These are phyloP conservation scores for Hydroisotoma schaefferi DNA, from an alignment of 2,888 invertebrate species.

Conservation along the genomic window DNA sequence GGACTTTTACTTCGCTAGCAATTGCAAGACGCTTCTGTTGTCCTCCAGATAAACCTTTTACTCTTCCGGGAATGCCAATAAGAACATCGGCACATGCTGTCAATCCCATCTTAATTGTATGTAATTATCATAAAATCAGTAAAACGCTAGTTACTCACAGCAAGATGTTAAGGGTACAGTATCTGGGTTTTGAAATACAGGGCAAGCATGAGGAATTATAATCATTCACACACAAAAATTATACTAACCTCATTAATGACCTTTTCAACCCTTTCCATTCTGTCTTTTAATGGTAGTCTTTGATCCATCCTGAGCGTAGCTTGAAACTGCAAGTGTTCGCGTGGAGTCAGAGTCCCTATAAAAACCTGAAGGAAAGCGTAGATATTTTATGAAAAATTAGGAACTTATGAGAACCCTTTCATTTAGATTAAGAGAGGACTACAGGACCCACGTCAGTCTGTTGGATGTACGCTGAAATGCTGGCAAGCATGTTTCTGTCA, in stretches of 20 bases:
- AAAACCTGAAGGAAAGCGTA: conserved; percentile 60
- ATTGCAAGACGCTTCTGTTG: conserved; percentile 94
- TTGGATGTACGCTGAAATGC: conserved; percentile 84
- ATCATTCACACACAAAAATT: too few relatives aligned
- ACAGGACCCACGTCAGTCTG: conserved; percentile 67
- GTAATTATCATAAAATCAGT: conserved; percentile 2
- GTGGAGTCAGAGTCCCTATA: conserved; percentile 82
- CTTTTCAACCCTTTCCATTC: conserved; percentile 76
- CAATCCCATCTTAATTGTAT: conserved; percentile 65
- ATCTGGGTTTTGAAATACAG: too few relatives aligned
- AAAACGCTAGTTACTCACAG: too few relatives aligned
- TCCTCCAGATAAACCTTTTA: conserved; percentile 92
- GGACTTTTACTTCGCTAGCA: conserved; percentile 72
- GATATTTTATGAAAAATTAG: too few relatives aligned
- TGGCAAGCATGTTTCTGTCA: conserved; percentile 63
- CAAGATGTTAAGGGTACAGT: too few relatives aligned
- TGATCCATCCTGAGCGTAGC: conserved; percentile 81
- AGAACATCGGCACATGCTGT: conserved; percentile 83
- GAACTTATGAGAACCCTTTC: too few relatives aligned
- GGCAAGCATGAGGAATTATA: too few relatives aligned
- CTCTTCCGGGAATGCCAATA: conserved; percentile 80
- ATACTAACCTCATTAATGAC: conserved; percentile 70
- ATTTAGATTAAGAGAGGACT: not conserved
- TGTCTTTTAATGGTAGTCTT: conserved; percentile 66
- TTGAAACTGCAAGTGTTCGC: conserved; percentile 85